phyloP scores from a whole-genome alignment of 2,113 vertebrate genomes.

The human (Homo sapiens) region GRCh38 chr7:120341501-120342000 shows the following conservation, averaged over 20 bases:
- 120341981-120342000: neutral
- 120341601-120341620: neutral
- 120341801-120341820: neutral
- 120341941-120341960: neutral
- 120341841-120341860: neutral
- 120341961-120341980: neutral
- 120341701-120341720: neutral
- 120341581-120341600: neutral
- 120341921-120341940: neutral
- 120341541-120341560: neutral
- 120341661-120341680: neutral
- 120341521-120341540: neutral
- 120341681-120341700: neutral
- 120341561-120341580: neutral
- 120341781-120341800: neutral
- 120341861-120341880: neutral
- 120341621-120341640: neutral
- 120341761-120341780: neutral
- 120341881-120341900: neutral
- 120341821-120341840: slow-evolving; percentile 10
- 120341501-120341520: neutral
- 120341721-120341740: neutral
- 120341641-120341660: neutral
- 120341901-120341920: neutral
- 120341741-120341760: neutral